Percentiles rank a stretch among this genome's conserved stretches.
These are phyloP conservation scores for Heterodera carotae DNA, from an alignment of 1,140 invertebrate genomes.

Conservation along the genomic window DNA sequence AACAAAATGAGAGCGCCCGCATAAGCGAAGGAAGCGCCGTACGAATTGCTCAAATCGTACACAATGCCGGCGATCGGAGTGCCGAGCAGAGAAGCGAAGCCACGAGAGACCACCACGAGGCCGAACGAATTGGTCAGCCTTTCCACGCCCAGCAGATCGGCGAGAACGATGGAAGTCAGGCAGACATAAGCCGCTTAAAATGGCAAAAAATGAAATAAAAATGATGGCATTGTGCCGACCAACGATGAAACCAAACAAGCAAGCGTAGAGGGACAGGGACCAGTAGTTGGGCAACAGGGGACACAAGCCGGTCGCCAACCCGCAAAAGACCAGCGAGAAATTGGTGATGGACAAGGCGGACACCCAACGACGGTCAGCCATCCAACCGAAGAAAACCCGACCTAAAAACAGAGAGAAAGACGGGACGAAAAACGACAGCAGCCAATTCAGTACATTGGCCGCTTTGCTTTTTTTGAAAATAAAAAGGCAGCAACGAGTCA, in stretches of 20 bases:
- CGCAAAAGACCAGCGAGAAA: slow-evolving; percentile 81
- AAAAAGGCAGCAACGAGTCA: too few relatives aligned
- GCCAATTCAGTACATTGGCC: too few relatives aligned
- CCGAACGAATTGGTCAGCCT: slow-evolving; percentile 96
- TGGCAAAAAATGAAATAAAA: slow-evolving; percentile 53
- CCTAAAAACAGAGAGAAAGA: slow-evolving; percentile 18
- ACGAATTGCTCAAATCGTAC: slow-evolving; percentile 62
- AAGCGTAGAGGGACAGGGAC: slow-evolving; percentile 79
- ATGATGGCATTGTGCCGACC: slow-evolving; percentile 73
- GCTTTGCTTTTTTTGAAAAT: too few relatives aligned
- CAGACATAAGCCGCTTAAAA: slow-evolving; percentile 90
- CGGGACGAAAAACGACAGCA: too few relatives aligned
- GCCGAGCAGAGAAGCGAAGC: slow-evolving; percentile 81
- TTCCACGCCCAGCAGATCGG: slow-evolving; percentile 89
- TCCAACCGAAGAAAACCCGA: slow-evolving; percentile 69
- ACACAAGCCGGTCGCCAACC: slow-evolving; percentile 79
- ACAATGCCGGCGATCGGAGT: slow-evolving; percentile 71
- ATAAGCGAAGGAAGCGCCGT: slow-evolving; percentile 59
- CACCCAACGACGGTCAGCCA: slow-evolving; percentile 71
- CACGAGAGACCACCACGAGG: slow-evolving; percentile 87
- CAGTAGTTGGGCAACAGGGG: slow-evolving; percentile 81
- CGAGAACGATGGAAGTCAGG: slow-evolving; percentile 93
- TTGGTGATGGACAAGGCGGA: slow-evolving; percentile 91
- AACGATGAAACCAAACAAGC: slow-evolving; percentile 90
- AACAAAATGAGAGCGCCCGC: slow-evolving; percentile 59